phyloP scores from a whole-genome alignment of 2,888 invertebrate species.

The Cantharis nigra region DNA sequence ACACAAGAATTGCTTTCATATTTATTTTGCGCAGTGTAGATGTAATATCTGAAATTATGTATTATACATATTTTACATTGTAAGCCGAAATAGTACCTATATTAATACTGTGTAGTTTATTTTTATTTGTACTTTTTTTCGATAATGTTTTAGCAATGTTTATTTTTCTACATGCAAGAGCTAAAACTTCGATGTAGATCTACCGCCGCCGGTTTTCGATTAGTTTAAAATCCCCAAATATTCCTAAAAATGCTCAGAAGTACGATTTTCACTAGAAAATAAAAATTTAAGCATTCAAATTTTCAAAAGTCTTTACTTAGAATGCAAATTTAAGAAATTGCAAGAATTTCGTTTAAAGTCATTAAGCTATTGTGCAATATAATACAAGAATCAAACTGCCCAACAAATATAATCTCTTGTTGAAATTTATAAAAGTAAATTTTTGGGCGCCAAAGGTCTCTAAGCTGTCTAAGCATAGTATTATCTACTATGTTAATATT shows the following conservation, averaged over 20 bases:
- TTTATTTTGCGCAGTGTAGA: not conserved
- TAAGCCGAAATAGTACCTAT: too few species aligned
- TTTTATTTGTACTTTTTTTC: too few species aligned
- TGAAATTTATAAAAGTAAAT: not conserved
- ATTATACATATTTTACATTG: not conserved
- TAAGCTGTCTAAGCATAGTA: not conserved
- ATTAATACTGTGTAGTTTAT: too few species aligned
- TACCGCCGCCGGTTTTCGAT: too few species aligned
- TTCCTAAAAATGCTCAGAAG: not conserved
- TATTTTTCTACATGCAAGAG: too few species aligned
- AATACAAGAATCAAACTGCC: not conserved
- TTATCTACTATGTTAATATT: not conserved
- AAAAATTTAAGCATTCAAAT: not conserved
- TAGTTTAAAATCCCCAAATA: too few species aligned
- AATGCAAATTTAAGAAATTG: not conserved
- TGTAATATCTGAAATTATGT: not conserved
- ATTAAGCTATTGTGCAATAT: not conserved
- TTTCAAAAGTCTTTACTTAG: not conserved
- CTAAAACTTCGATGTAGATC: too few species aligned
- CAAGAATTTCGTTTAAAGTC: not conserved
- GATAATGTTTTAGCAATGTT: too few species aligned
- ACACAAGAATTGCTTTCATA: not conserved
- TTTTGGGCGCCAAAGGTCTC: not conserved
- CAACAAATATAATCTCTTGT: not conserved
- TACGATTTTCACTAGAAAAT: not conserved